Evolutionary conservation across 2,888 invertebrate genomes (phyloP).

Genomic region (Coenonympha arcania): DNA sequence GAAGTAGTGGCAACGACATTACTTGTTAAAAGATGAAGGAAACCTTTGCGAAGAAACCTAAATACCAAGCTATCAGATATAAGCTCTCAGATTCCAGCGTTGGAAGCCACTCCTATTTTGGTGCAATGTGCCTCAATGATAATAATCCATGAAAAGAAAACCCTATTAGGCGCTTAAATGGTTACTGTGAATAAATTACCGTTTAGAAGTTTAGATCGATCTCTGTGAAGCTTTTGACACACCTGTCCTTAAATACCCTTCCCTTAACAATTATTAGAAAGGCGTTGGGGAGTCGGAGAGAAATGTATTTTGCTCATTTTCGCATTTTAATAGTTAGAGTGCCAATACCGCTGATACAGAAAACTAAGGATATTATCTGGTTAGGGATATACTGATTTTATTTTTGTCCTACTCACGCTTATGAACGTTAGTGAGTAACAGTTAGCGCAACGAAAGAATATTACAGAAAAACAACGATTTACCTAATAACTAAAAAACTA

Average conservation of each 20-base stretch:
- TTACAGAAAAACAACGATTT: no score
- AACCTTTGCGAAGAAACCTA: no score
- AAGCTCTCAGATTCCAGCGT: no score
- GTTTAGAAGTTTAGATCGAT: background rate
- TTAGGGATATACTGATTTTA: no score
- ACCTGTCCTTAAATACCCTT: background rate
- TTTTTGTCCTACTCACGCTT: no score
- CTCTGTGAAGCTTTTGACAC: constrained; percentile 1
- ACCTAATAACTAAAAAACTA: no score
- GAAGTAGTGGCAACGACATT: no score
- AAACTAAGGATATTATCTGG: background rate
- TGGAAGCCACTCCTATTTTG: no score
- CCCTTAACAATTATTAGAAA: constrained; percentile 8
- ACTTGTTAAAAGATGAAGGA: no score
- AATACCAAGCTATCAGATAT: no score
- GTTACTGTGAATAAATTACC: constrained; percentile 1
- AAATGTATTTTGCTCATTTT: constrained; percentile 14
- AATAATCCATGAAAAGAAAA: background rate
- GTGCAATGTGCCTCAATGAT: background rate
- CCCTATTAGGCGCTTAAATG: background rate
- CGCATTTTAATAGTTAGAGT: constrained; percentile 11
- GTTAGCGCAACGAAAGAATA: no score
- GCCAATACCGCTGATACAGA: background rate
- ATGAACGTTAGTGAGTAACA: no score
- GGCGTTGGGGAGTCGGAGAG: constrained; percentile 8